Base-by-base conservation (phyloP, 2,797 vertebrate genomes). In the Oryzias dopingdopingensis region DNA sequence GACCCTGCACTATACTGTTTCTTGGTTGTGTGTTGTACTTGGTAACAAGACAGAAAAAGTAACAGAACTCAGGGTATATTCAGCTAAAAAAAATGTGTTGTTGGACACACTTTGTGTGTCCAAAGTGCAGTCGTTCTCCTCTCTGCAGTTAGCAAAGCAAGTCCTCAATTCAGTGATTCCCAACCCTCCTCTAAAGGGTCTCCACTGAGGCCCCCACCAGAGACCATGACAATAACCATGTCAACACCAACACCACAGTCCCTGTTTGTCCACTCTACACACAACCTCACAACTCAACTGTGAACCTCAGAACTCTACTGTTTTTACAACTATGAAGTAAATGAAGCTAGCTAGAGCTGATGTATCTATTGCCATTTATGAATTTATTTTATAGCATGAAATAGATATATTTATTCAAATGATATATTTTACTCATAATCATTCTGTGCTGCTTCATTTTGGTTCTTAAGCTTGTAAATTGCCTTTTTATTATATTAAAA, bases 391-490 rank as follows among this genome's bases (percentile, higher is more conserved):
- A 96, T 97, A 98, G 97, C 97, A 99, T 99, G 97, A 92, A 93
- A 94, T 95, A 94, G 92, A 89, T 93, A 93, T 98, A 99, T 99
- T 98, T 99, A 99, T 99, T 99, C 96, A 97, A 96, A 98, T 96
- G 83, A 94, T 97, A 97, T 97, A 98, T 98, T 98, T 97, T 96
- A 95, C 94, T 94, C 92, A 94, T 97, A 97, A 96, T 97, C 95
- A 94, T 94, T 95, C 92, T 95, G 94, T 86, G 92, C 91, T 92
- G 89, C 90, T 92, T 91, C 81, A 86, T 93, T 93, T 94, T 93
- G 83, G 89, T 95, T 96, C 92, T 93, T 95, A 91, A 93, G 97
- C 96, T 95, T 99, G 96, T 99, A 98, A 93, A 99, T 96, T 91
- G 96, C 95, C 91, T 98, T 98, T 99, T 96, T 97, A 98, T 96